A percentile compares a stretch with the other conserved stretches of the same genome.
These are phyloP conservation scores for Azorinus chamasolen DNA, from an alignment of 2,888 invertebrate genomes.

Conservation along the genomic window DNA sequence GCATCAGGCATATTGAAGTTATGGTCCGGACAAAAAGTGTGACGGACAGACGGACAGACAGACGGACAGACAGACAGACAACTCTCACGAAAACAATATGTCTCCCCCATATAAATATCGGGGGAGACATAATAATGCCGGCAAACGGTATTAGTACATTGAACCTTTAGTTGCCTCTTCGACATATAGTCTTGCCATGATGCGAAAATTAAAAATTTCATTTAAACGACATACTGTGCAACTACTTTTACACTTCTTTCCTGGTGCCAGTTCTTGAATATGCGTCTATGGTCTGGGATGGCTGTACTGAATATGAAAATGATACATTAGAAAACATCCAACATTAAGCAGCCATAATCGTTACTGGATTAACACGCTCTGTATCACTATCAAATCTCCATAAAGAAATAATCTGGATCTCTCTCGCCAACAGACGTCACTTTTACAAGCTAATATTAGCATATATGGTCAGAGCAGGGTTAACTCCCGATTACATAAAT, in stretches of 20 bases:
- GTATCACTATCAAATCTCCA: background rate
- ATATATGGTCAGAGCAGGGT: no score
- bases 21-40: no score
- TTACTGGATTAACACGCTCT: slow-evolving; percentile 5
- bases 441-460: no score
- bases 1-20: no score
- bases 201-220: slow-evolving; percentile 5
- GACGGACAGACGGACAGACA: no score
- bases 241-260: slow-evolving; percentile 5
- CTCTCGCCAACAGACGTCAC: background rate
- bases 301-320: no score
- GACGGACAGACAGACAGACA: no score
- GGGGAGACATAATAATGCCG: background rate
- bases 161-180: slow-evolving; percentile 1
- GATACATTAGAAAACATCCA: background rate
- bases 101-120: no score
- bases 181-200: slow-evolving; percentile 3
- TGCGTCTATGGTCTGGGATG: no score
- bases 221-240: background rate
- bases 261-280: slow-evolving; percentile 11
- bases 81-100: no score
- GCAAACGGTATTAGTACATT: slow-evolving; percentile 4
- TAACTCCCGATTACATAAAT: no score
- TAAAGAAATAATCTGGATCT: slow-evolving; percentile 4
- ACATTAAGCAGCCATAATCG: no score